These are phyloP conservation scores for Melinopterus prodromus DNA, from an alignment of 2,888 invertebrate species.

Conservation along the genomic window DNA sequence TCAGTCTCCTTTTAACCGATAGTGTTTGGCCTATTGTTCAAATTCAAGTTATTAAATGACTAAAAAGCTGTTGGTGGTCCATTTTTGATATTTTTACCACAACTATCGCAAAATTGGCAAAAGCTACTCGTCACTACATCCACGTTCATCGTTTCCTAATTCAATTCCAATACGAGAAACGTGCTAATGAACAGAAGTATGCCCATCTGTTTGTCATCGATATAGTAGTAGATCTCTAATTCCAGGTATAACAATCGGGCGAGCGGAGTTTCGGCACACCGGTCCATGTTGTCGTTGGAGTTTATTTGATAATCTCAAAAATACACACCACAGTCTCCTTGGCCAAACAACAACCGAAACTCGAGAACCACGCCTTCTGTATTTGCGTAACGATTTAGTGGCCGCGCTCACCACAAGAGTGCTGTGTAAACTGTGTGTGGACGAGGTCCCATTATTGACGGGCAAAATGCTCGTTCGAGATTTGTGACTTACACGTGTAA, in stretches of 20 bases:
- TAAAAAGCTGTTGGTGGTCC: too few relatives aligned
- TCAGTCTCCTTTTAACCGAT: too few relatives aligned
- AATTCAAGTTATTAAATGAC: too few relatives aligned
- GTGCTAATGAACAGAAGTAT: not conserved
- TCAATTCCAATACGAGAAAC: not conserved
- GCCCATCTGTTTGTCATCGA: not conserved
- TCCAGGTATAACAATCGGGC: not conserved
- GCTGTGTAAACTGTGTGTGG: not conserved
- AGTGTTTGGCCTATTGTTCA: too few relatives aligned
- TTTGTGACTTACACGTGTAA: not conserved
- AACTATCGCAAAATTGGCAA: too few relatives aligned
- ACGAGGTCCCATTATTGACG: not conserved
- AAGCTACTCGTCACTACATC: not conserved
- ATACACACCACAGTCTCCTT: not conserved
- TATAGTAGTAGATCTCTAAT: not conserved
- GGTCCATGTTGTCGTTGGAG: slow-evolving; percentile 4
- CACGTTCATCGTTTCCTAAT: not conserved
- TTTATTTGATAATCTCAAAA: not conserved
- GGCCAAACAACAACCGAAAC: not conserved
- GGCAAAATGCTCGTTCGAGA: not conserved
- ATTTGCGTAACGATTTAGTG: not conserved
- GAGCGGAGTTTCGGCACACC: not conserved
- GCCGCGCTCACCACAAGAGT: not conserved
- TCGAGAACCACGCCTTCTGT: not conserved
- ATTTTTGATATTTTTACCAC: too few relatives aligned